Base-by-base conservation (phyloP, 2,888 invertebrate genomes). In the Diachrysia chrysitis region DNA sequence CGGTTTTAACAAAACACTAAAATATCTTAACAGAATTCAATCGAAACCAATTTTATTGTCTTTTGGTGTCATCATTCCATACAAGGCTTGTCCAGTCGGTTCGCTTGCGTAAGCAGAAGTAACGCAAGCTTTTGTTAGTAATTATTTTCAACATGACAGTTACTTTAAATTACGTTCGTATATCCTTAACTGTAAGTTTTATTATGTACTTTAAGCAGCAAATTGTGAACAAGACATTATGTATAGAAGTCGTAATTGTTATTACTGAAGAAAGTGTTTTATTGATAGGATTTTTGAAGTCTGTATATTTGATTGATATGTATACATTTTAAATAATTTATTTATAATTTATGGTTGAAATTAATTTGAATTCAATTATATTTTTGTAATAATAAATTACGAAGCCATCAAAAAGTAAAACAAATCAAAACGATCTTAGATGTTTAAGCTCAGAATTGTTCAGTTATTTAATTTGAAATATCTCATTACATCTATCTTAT, bases 21-120 rank as follows among this genome's bases (percentile, higher is more conserved):
- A 69, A 63, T 61, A 60, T 58, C 58, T 77, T 53, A 77, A 80
- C 74, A 71, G 51, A 76, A 81, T 78, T 76, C 81, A 80, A 78
- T 80, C 69, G 76, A 71, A 67, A 63, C 65, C 64, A 72, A 73
- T 78, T 81, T 81, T 73, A 81, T 78, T 78, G 81, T 81, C 68
- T 78, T 69, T 76, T 62, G 69, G 73, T 78, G 78, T 81, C 79
- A 76, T 73, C 71, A 58, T 57, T 7, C 79, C 81, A 59, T 66
- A 80, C 58, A 71, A 66, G 76, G 65, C 35, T 17, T 17, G 80
- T 73, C 73, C 79, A 58, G 69, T 62, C 61, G 63, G 61, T 56
- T 71, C 51, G 42, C 73, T 73, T 73, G 63, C 70, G 75, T 64
- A 75, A 75, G 32, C 56, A 5, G 32, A 66, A 66, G 67, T 68